Conservation (phyloP, 37 sponge, comb jelly and placozoan genomes). For the Halichondria panicea region DNA sequence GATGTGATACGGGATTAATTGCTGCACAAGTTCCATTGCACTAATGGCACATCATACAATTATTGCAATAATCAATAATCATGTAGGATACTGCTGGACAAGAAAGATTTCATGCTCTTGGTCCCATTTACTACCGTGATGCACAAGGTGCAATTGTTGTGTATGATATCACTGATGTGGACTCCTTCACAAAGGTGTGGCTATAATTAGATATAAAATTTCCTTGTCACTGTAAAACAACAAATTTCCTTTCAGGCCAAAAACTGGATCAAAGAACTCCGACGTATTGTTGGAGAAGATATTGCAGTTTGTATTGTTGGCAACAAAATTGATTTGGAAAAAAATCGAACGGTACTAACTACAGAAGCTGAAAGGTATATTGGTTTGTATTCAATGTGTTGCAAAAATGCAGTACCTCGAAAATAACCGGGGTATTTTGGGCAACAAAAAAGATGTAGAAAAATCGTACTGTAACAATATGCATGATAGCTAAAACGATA, state of each 20-base stretch:
- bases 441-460: background rate
- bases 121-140: slow-evolving; percentile 99
- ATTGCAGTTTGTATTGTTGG: slow-evolving; percentile 88
- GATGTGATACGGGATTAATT: too few relatives aligned
- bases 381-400: too few relatives aligned
- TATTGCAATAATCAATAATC: too few relatives aligned
- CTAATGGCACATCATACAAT: too few relatives aligned
- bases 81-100: slow-evolving; percentile 98
- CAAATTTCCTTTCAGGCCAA: slow-evolving; percentile 56
- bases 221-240: background rate
- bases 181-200: slow-evolving; percentile 88
- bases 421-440: too few relatives aligned
- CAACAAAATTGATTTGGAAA: slow-evolving; percentile 97
- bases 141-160: slow-evolving; percentile 97
- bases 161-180: slow-evolving; percentile 97
- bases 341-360: slow-evolving; percentile 76
- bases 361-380: slow-evolving; percentile 84
- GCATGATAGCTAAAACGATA: background rate
- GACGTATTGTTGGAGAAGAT: slow-evolving; percentile 88
- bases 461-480: background rate
- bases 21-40: too few relatives aligned
- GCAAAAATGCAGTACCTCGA: too few relatives aligned
- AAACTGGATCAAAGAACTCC: slow-evolving; percentile 97
- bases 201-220: background rate
- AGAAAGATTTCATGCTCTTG: slow-evolving; percentile 98